Evolutionary conservation across 2,113 vertebrate genomes (phyloP).

Genomic region (Phrynocephalus versicolor): DNA sequence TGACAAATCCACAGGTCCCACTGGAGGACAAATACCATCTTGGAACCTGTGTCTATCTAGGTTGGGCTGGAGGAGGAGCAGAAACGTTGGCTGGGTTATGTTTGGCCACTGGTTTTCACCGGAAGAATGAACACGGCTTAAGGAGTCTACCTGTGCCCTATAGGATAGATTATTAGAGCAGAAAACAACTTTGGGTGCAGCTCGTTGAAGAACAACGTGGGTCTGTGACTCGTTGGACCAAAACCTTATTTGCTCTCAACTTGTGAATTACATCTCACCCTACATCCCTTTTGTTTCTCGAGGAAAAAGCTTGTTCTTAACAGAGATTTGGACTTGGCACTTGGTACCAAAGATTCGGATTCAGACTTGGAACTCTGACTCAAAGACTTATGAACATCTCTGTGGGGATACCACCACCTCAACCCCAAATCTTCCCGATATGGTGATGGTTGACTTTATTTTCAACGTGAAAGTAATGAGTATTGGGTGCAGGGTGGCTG

Average conservation of each 20-base stretch:
- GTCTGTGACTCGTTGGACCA: background rate
- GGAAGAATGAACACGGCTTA: fast-evolving
- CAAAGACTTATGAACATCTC: no score
- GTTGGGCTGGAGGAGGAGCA: background rate
- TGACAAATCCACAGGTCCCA: background rate
- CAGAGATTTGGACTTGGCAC: no score
- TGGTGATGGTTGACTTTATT: no score
- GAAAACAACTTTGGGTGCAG: background rate
- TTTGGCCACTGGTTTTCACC: background rate
- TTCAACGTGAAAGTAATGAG: no score
- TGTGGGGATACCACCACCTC: background rate
- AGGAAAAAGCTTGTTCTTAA: no score
- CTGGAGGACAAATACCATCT: background rate
- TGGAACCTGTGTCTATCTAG: slow-evolving; percentile 34
- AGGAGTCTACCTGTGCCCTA: background rate
- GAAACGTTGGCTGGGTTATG: background rate
- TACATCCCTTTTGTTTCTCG: no score
- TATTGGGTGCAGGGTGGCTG: background rate
- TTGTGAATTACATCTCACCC: no score
- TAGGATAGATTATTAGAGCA: background rate
- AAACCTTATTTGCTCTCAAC: no score
- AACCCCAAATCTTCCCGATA: background rate
- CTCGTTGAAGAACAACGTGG: background rate
- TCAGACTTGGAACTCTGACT: no score
- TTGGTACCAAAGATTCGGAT: no score